A percentile compares a stretch with the other conserved stretches of the same genome.
Conservation (phyloP, 2,797 vertebrate species). For the Pitangus sulphuratus region DNA sequence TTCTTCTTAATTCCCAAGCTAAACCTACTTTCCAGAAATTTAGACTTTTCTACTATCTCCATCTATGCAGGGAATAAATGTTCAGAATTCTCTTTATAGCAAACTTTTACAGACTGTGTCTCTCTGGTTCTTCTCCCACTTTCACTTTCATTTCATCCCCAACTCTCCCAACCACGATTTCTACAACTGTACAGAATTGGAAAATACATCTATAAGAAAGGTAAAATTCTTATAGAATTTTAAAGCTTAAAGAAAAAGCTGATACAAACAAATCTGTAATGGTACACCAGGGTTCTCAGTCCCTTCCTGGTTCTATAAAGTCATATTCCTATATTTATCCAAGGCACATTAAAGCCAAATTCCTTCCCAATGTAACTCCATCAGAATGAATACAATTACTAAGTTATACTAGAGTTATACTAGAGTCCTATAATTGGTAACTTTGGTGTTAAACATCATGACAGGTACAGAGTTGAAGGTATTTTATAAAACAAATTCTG, state of each 20-base stretch:
- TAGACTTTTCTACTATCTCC: neutral
- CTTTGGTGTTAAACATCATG: neutral
- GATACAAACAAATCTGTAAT: neutral
- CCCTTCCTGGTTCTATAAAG: neutral
- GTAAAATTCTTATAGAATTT: neutral
- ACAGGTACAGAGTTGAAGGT: neutral
- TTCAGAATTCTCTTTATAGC: neutral
- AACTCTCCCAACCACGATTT: neutral
- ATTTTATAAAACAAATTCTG: neutral
- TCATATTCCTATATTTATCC: neutral
- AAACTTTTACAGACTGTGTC: neutral
- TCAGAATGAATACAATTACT: neutral
- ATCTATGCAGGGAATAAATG: neutral
- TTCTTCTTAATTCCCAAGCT: neutral
- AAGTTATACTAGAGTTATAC: neutral
- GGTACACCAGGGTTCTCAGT: neutral
- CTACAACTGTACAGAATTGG: neutral
- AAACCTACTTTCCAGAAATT: neutral
- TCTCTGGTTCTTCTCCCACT: neutral
- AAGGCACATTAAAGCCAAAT: neutral
- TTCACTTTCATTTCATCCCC: neutral
- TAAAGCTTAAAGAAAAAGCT: neutral
- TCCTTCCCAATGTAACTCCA: neutral
- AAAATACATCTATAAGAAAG: neutral
- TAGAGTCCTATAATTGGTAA: neutral